Evolutionary conservation across 2,113 vertebrate species (phyloP).

Genomic region (Proterorhinus semilunaris): DNA sequence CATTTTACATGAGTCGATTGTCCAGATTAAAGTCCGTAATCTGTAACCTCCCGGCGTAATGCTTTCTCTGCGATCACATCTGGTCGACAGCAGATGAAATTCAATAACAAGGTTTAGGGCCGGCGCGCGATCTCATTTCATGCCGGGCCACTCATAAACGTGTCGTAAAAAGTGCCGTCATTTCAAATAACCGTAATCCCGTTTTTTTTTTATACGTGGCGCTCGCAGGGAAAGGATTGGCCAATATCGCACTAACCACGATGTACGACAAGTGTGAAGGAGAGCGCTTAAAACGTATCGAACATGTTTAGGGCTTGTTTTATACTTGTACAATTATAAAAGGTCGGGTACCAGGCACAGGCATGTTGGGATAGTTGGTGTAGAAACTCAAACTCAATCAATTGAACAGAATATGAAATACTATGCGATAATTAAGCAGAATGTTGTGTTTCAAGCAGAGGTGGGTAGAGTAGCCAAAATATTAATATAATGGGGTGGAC

Average conservation of each 20-base stretch:
- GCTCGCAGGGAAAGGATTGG: constrained; percentile 21
- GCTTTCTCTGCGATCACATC: constrained; percentile 65
- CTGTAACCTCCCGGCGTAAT: constrained; percentile 51
- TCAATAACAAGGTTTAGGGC: constrained; percentile 68
- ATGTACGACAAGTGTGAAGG: not conserved
- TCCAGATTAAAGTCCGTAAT: constrained; percentile 65
- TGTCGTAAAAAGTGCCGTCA: constrained; percentile 60
- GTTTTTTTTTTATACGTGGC: constrained; percentile 26
- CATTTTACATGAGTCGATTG: constrained; percentile 57
- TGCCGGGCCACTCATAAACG: constrained; percentile 73
- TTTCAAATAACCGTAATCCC: constrained; percentile 54
- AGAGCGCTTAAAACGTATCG: not conserved
- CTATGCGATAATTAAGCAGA: no score
- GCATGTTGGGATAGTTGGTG: fast-evolving
- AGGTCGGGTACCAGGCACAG: not conserved
- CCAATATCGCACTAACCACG: not conserved
- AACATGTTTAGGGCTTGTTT: not conserved
- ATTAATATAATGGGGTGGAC: no score
- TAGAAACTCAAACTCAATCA: not conserved
- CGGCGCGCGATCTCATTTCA: constrained; percentile 72
- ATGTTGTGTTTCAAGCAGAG: no score
- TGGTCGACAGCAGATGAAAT: constrained; percentile 57
- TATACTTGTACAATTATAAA: not conserved
- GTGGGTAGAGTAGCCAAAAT: no score
- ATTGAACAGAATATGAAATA: not conserved